These are phyloP conservation scores for Poicephalus gulielmi DNA, from an alignment of 2,113 vertebrate species.

Conservation along the genomic window DNA sequence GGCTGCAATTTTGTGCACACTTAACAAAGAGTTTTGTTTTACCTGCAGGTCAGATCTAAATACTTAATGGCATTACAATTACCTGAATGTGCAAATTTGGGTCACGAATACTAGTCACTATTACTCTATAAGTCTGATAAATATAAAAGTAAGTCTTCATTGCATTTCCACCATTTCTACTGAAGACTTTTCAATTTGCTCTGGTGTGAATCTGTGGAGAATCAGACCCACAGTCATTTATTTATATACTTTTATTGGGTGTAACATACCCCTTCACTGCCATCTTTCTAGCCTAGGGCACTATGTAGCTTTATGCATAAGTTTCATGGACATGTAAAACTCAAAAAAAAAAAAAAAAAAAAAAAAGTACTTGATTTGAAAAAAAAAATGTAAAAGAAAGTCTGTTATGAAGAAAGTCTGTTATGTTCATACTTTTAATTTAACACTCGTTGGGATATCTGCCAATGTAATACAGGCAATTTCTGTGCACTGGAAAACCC, in stretches of 20 bases:
- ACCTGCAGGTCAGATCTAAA: neutral
- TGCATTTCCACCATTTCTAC: neutral
- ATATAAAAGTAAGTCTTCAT: neutral
- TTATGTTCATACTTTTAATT: slow-evolving; percentile 70
- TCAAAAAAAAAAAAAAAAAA: neutral
- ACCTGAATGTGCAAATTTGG: neutral
- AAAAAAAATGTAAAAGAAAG: neutral
- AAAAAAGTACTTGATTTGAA: neutral
- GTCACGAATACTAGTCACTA: neutral
- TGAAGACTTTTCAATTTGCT: neutral
- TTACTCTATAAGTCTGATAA: neutral
- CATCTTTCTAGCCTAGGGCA: neutral
- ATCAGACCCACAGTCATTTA: neutral
- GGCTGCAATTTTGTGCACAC: neutral
- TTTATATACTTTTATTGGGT: neutral
- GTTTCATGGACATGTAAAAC: neutral
- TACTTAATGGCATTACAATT: neutral
- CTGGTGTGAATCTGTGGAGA: neutral
- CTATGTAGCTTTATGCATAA: neutral
- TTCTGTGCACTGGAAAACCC: slow-evolving; percentile 73
- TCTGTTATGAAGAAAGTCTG: no score
- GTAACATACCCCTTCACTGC: neutral
- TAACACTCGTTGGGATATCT: slow-evolving; percentile 69
- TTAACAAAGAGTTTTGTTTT: neutral
- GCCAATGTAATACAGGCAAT: slow-evolving; percentile 65